Conservation (phyloP, 2,113 vertebrate species). For the Rousettus leschenaultii region DNA sequence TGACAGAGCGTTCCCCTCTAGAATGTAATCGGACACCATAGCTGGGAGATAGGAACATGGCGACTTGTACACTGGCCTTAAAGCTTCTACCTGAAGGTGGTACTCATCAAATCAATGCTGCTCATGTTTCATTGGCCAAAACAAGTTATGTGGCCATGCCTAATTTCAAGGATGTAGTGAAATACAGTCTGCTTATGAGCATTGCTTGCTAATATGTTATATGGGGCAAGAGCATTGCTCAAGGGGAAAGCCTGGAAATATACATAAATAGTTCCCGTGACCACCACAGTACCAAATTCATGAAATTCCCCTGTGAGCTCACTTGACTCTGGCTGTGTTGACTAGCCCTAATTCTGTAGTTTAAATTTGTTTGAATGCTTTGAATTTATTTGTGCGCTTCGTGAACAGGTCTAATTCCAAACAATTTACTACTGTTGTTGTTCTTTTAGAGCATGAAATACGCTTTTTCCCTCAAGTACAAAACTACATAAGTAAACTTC, state of each 20-base stretch:
- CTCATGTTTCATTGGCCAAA: not conserved
- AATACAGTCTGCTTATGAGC: not conserved
- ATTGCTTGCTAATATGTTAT: constrained; percentile 57
- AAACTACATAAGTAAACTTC: constrained; percentile 14
- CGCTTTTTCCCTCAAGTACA: not conserved
- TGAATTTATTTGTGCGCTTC: constrained; percentile 1
- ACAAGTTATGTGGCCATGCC: not conserved
- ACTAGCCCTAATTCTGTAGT: not conserved
- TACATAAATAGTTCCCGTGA: not conserved
- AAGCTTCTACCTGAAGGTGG: not conserved
- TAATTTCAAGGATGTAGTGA: not conserved
- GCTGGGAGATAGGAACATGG: not conserved
- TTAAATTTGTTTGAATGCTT: not conserved
- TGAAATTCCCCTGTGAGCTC: not conserved
- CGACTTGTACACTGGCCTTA: not conserved
- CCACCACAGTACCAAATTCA: not conserved
- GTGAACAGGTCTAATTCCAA: not conserved
- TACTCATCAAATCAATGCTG: not conserved
- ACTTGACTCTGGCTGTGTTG: not conserved
- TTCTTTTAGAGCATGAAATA: constrained; percentile 12
- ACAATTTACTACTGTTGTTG: not conserved
- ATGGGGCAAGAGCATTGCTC: constrained; percentile 32
- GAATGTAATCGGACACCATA: not conserved
- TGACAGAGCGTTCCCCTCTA: not conserved
- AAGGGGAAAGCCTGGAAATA: not conserved